Percentiles rank a stretch among this genome's conserved stretches.
Evolutionary conservation across 1,140 invertebrate species (phyloP).

Genomic region (Agrilus planipennis): DNA sequence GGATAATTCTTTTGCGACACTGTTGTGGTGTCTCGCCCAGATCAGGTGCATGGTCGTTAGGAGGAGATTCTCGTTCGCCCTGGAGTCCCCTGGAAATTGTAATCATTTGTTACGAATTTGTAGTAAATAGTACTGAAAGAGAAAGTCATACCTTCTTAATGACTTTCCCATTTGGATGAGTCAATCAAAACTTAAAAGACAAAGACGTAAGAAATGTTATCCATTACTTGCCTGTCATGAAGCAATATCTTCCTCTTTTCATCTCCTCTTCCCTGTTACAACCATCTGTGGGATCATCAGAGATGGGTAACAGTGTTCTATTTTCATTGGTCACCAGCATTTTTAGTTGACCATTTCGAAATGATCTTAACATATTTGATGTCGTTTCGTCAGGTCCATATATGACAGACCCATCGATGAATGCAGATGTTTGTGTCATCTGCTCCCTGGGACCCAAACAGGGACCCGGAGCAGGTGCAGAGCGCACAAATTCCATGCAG

Average conservation of each 20-base stretch:
- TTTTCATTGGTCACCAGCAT: slow-evolving; percentile 52
- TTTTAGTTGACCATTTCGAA: slow-evolving; percentile 44
- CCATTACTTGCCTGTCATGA: slow-evolving; percentile 51
- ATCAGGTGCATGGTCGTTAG: slow-evolving; percentile 78
- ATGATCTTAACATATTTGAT: slow-evolving; percentile 42
- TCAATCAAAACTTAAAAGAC: no score
- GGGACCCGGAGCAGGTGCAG: slow-evolving; percentile 77
- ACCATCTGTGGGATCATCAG: slow-evolving; percentile 57
- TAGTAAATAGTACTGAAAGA: no score
- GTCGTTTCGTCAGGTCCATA: slow-evolving; percentile 55
- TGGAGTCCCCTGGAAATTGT: slow-evolving; percentile 53
- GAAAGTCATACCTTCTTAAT: no score
- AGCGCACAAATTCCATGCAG: slow-evolving; percentile 77
- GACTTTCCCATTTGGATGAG: no score
- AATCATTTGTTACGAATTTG: no score
- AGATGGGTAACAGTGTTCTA: slow-evolving; percentile 54
- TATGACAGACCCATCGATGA: slow-evolving; percentile 80
- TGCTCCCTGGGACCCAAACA: slow-evolving; percentile 75
- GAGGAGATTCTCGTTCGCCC: slow-evolving; percentile 78
- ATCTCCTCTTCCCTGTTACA: slow-evolving; percentile 58
- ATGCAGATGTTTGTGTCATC: slow-evolving; percentile 80
- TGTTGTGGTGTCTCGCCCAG: slow-evolving; percentile 84
- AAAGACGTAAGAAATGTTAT: no score
- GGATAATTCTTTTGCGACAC: slow-evolving; percentile 62
- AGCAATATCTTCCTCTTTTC: slow-evolving; percentile 61